Base-by-base conservation (phyloP, 2,113 vertebrate species). In the Bagarius yarrelli region DNA sequence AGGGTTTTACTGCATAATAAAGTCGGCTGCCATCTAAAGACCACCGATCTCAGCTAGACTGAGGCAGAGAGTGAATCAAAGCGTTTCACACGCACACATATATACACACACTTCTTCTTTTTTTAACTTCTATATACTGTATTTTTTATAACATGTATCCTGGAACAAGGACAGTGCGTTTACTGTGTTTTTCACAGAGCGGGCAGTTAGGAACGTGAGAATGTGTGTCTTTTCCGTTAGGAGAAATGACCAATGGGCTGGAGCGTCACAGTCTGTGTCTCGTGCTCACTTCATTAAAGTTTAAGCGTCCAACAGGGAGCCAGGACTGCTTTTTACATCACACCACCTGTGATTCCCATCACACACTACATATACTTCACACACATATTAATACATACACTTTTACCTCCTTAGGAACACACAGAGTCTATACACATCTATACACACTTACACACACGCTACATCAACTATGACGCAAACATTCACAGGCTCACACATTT, bases 221-320 rank as follows among this genome's bases (percentile, higher is more conserved):
- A 55, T 80, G 66, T 82, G 56, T 81, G 81, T 70, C 72, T 80
- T 78, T 74, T 89, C 82, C 56, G 55, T 55, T 86, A 63, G 59
- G 69, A 76, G 69, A 69, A 78, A 15, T 34, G 79, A 77, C 64
- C 63, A 40, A 69, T 36, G 23, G 88, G 89, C 85, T 79, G 89
- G 90, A 89, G 89, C 88, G 90, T 94, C 89, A 91, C 91, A 92
- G 89, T 89, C 89, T 82, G 84, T 86, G 90, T 89, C 86, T 90
- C 86, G 81, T 90, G 89, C 87, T 93, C 90, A 92, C 92, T 92
- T 93, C 92, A 93, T 92, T 93, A 88, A 83, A 88, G 66, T 90
- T 92, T 90, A 91, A 92, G 88, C 84, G 86, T 88, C 84, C 91
- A 89, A 63, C 83, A 71, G 91, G 91, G 91, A 92, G 81, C 55